A percentile compares a stretch with the other conserved stretches of the same genome.
These are phyloP conservation scores for Drosophila tanythrix DNA, from an alignment of 2,888 invertebrate species.

Conservation along the genomic window DNA sequence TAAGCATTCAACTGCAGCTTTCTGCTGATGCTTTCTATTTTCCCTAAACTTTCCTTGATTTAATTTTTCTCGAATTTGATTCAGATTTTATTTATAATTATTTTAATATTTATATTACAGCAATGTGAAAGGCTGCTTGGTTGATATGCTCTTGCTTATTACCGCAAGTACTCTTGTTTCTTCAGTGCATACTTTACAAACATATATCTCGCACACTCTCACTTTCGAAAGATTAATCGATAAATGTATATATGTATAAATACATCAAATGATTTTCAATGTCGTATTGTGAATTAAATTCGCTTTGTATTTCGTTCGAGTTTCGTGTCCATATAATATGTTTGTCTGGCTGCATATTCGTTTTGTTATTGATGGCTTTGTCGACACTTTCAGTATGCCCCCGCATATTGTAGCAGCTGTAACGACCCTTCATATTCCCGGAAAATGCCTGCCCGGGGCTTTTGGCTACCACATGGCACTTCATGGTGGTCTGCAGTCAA, in stretches of 20 bases:
- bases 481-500: neutral
- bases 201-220: neutral
- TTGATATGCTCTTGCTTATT: neutral
- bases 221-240: neutral
- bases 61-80: neutral
- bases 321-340: constrained; percentile 12
- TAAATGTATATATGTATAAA: neutral
- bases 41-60: too few relatives aligned
- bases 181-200: neutral
- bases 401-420: constrained; percentile 61
- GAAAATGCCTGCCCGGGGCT: constrained; percentile 23
- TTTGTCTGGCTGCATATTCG: constrained; percentile 25
- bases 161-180: neutral
- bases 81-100: neutral
- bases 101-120: too few relatives aligned
- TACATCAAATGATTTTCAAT: constrained; percentile 28
- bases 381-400: constrained; percentile 34
- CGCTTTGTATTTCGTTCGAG: constrained; percentile 32
- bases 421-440: constrained; percentile 39
- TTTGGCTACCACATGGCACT: constrained; percentile 25
- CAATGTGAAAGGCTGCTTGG: neutral
- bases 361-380: constrained; percentile 67
- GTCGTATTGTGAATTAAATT: constrained; percentile 69
- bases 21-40: neutral
- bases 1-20: neutral